Percentiles rank a stretch among this genome's conserved stretches.
Evolutionary conservation across 1,140 invertebrate species (phyloP).

Genomic region (Rhynchophorus ferrugineus): DNA sequence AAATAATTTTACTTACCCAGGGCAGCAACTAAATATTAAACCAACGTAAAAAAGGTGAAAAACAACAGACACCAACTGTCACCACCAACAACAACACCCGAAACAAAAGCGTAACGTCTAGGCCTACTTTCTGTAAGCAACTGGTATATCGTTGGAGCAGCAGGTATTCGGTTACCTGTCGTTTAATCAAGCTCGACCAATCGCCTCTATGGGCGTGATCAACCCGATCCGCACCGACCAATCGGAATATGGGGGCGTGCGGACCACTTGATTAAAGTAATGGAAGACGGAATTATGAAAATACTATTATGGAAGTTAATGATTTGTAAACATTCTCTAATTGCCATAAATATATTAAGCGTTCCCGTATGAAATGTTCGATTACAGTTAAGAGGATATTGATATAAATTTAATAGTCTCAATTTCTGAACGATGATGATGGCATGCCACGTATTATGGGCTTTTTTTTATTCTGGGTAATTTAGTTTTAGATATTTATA

Average conservation of each 20-base stretch:
- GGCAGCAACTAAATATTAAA: conserved; percentile 26
- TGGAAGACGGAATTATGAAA: conserved; percentile 38
- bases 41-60: conserved; percentile 17
- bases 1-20: conserved; percentile 32
- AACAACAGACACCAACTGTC: conserved; percentile 4
- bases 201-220: conserved; percentile 7
- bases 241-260: conserved; percentile 25
- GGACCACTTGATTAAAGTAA: conserved; percentile 35
- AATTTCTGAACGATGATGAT: conserved; percentile 8
- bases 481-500: neutral
- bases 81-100: conserved; percentile 3
- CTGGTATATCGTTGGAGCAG: conserved; percentile 29
- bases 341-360: conserved; percentile 27
- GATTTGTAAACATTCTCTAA: conserved; percentile 35
- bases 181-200: conserved; percentile 24
- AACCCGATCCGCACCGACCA: conserved; percentile 11
- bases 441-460: neutral
- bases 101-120: conserved; percentile 23
- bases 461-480: neutral
- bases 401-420: conserved; percentile 22
- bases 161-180: conserved; percentile 21
- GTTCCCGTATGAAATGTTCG: conserved; percentile 17
- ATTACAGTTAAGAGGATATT: conserved; percentile 23
- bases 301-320: conserved; percentile 40
- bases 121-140: conserved; percentile 33